Evolutionary conservation across 2,797 vertebrate genomes (phyloP), one percentile per base, ranked within the genome.

Genomic region (Anguilla anguilla): DNA sequence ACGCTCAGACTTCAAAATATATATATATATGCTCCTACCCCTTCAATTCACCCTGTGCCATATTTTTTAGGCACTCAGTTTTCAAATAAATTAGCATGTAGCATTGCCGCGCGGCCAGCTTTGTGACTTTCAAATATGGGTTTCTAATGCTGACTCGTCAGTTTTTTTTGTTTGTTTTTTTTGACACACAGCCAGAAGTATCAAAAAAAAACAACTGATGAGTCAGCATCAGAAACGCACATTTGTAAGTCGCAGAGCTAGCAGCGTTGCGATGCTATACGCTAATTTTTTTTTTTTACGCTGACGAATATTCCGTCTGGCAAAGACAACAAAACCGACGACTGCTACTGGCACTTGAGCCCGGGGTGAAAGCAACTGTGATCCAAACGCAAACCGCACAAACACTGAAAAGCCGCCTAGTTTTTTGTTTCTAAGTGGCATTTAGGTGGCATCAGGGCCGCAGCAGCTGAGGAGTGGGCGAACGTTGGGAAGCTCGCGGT

Each of bases 81-180:
- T 92, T 92, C 90, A 93, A 46, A 91, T 93, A 92, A 87, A 95
- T 95, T 94, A 94, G 92, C 93, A 93, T 90, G 90, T 93, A 92
- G 93, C 93, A 93, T 94, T 94, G 93, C 22, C 6, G 86, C 89
- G 89, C 89, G 81, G 61, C 89, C 91, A 93, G 90, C 91, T 93
- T 83, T 88, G 89, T 90, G 93, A 92, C 93, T 93, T 92, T 93
- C 88, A 93, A 93, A 88, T 83, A 28, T 22, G 57, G 86, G 86
- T 88, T 86, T 49, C 88, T 89, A 88, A 89, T 92, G 93, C 94
- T 95, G 94, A 95, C 94, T 92, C 92, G 55, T 93, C 93, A 92
- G 39, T 94, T 77, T 35, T 35, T 35, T 31, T 31, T 31, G 31
- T 39, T 77, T 77, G 2, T 35, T 35, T 74, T 22, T 35, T 74